phyloP scores from a whole-genome alignment of 1,140 invertebrate genomes.

The Trichonephila inaurata region DNA sequence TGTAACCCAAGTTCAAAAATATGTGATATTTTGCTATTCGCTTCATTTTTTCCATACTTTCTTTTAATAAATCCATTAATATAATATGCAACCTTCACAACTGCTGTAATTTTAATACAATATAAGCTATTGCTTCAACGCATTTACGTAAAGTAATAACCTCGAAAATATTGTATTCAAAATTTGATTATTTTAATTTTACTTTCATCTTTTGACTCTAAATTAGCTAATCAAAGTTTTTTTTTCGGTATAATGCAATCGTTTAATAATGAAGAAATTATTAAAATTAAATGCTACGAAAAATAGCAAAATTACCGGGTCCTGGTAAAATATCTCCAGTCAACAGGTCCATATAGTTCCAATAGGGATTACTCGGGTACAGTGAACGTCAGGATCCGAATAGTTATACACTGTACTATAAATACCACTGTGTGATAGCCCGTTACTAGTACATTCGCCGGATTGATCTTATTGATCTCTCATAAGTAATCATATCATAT shows the following conservation, averaged over 20 bases:
- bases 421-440: constrained; percentile 30
- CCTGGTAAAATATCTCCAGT: neutral
- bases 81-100: neutral
- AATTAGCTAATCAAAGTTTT: neutral
- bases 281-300: neutral
- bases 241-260: too few relatives aligned
- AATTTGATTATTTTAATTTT: neutral
- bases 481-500: neutral
- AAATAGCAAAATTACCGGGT: neutral
- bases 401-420: constrained; percentile 43
- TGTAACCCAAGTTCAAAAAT: neutral
- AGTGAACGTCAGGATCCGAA: constrained; percentile 45
- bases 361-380: constrained; percentile 40
- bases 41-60: neutral
- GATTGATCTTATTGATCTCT: neutral
- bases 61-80: neutral
- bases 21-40: neutral
- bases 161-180: too few relatives aligned
- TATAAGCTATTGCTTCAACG: too few relatives aligned
- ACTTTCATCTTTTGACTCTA: neutral
- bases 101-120: neutral
- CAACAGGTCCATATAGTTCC: constrained; percentile 45
- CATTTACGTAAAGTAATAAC: too few relatives aligned
- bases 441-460: neutral
- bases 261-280: neutral